These are phyloP conservation scores for Blennius ocellaris DNA, from an alignment of 2,113 vertebrate genomes.

Conservation along the genomic window DNA sequence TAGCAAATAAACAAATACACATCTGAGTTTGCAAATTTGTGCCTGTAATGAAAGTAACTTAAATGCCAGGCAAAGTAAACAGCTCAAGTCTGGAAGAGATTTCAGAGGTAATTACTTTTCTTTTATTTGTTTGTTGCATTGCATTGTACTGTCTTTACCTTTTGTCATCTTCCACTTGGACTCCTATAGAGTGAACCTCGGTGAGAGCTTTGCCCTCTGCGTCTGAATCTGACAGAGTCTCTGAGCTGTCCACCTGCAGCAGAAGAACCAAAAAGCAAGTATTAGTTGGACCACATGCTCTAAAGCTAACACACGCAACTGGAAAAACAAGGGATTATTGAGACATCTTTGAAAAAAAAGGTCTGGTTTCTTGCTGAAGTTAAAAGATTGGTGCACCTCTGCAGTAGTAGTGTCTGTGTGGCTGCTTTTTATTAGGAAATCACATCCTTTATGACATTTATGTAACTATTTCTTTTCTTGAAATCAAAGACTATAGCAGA, in stretches of 20 bases:
- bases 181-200: conserved; percentile 97
- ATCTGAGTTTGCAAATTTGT: conserved; percentile 30
- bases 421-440: no score
- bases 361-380: not conserved
- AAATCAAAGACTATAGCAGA: no score
- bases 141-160: conserved; percentile 81
- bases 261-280: conserved; percentile 16
- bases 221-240: conserved; percentile 95
- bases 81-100: conserved; percentile 3
- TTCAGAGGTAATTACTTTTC: not conserved
- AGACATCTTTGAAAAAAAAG: not conserved
- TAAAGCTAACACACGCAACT: not conserved
- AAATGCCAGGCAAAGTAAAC: conserved; percentile 57
- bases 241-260: conserved; percentile 90
- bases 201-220: conserved; percentile 91
- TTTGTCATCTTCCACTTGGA: conserved; percentile 98
- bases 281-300: not conserved
- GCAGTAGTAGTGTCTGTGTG: not conserved
- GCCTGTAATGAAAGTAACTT: conserved; percentile 37
- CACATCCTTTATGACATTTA: no score
- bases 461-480: no score
- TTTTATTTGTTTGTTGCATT: not conserved
- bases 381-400: not conserved
- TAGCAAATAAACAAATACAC: conserved; percentile 36
- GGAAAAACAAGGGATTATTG: not conserved